Evolutionary conservation across 2,888 invertebrate genomes (phyloP).

Genomic region (Eupithecia insigniata): DNA sequence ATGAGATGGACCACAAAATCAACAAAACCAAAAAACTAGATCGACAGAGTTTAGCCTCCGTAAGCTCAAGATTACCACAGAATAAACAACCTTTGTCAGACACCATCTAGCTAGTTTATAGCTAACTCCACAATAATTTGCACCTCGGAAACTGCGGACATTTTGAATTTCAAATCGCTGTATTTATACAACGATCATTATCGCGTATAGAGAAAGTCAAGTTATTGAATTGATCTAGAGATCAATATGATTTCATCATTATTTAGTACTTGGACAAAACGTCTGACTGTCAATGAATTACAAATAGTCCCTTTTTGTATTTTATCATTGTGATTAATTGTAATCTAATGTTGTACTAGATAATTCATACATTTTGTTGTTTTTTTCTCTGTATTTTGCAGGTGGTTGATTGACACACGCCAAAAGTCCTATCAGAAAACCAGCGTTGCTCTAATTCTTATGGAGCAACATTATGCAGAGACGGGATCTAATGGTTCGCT

Average conservation of each 20-base stretch:
- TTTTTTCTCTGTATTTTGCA: too few species aligned
- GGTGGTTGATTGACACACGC: too few species aligned
- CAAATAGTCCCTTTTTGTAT: too few species aligned
- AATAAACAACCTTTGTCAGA: neutral
- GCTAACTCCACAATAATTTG: constrained; percentile 54
- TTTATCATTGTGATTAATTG: too few species aligned
- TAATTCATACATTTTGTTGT: too few species aligned
- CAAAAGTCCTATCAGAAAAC: too few species aligned
- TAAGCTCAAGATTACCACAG: neutral
- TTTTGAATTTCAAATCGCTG: constrained; percentile 71
- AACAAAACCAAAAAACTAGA: neutral
- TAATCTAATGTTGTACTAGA: too few species aligned
- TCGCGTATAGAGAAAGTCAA: constrained; percentile 53
- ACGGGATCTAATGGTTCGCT: too few species aligned
- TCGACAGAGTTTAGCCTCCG: too few species aligned
- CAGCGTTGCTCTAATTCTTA: too few species aligned
- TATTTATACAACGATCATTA: constrained; percentile 70
- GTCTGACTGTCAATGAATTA: constrained; percentile 65
- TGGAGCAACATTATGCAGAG: too few species aligned
- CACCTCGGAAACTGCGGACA: constrained; percentile 55
- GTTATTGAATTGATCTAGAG: constrained; percentile 62
- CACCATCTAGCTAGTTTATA: constrained; percentile 47
- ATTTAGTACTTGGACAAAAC: constrained; percentile 75
- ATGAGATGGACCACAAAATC: neutral
- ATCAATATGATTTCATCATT: constrained; percentile 71